Evolutionary conservation across 2,888 invertebrate species (phyloP).

Genomic region (Rhamphomyia laevipes): DNA sequence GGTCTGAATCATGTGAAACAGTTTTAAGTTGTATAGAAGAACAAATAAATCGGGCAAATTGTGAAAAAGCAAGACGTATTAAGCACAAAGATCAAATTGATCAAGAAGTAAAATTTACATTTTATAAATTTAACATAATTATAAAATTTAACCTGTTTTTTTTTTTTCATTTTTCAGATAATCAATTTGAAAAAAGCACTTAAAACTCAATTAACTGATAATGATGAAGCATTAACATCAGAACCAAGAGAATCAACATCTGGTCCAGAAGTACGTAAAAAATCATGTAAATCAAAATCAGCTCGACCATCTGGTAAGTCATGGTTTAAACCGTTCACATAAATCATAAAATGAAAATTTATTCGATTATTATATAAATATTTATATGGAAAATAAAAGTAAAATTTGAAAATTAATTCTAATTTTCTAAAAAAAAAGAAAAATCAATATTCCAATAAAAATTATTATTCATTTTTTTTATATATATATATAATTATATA

Average conservation of each 20-base stretch:
- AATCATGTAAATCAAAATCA: slow-evolving; percentile 31
- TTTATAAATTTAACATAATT: slow-evolving; percentile 12
- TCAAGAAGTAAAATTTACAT: slow-evolving; percentile 54
- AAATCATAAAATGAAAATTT: slow-evolving; percentile 10
- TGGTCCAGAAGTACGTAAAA: slow-evolving; percentile 31
- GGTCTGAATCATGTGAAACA: slow-evolving; percentile 84
- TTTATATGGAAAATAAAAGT: no score
- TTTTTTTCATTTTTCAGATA: slow-evolving; percentile 45
- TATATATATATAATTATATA: no score
- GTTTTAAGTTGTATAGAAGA: slow-evolving; percentile 80
- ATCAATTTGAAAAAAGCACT: slow-evolving; percentile 77
- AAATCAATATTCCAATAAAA: no score
- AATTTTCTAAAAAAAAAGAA: no score
- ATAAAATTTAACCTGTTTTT: no score
- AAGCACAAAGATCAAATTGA: slow-evolving; percentile 74
- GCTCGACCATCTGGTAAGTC: slow-evolving; percentile 26
- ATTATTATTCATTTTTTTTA: no score
- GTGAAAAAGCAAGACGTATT: slow-evolving; percentile 67
- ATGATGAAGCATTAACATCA: slow-evolving; percentile 74
- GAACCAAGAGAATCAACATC: slow-evolving; percentile 50
- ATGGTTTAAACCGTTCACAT: slow-evolving; percentile 22
- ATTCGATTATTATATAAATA: no score
- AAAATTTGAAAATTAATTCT: no score
- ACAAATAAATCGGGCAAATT: slow-evolving; percentile 79
- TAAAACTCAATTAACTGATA: slow-evolving; percentile 67